A percentile compares a stretch with the other conserved stretches of the same genome.
phyloP scores from a whole-genome alignment of 1,140 invertebrate genomes.

The Zelostemma sp. region DNA sequence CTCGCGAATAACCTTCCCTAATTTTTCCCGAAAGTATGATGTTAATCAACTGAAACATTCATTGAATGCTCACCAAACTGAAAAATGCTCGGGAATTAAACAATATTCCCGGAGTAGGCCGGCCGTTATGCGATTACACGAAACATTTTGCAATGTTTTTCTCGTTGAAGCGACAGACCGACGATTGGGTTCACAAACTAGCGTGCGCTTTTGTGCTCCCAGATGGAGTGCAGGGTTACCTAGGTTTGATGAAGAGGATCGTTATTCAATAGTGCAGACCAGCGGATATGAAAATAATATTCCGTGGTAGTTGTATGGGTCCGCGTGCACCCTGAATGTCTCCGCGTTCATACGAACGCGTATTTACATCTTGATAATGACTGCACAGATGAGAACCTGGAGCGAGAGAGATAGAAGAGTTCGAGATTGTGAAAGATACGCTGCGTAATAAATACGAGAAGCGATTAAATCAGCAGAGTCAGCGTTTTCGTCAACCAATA shows the following conservation, averaged over 20 bases:
- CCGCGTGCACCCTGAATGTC: constrained; percentile 10
- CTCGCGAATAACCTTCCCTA: too few species aligned
- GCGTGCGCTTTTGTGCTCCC: neutral
- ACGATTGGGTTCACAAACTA: constrained; percentile 25
- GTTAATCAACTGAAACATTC: neutral
- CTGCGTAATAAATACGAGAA: constrained; percentile 54
- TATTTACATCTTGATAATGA: constrained; percentile 38
- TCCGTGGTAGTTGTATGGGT: constrained; percentile 12
- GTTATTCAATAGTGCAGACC: constrained; percentile 31
- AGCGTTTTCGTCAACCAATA: constrained; percentile 55
- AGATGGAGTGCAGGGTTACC: neutral
- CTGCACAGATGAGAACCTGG: constrained; percentile 25
- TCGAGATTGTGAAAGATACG: constrained; percentile 40
- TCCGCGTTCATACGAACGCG: constrained; percentile 14
- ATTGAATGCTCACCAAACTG: neutral
- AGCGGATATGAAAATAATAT: constrained; percentile 38
- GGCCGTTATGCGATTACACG: neutral
- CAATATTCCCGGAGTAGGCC: neutral
- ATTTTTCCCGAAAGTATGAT: too few species aligned
- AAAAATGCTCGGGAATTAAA: neutral
- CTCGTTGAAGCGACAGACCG: constrained; percentile 5
- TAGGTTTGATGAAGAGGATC: constrained; percentile 16
- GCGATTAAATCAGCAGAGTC: constrained; percentile 55
- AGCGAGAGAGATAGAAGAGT: constrained; percentile 19
- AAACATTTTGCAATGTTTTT: neutral